Conservation (phyloP, 2,113 vertebrate genomes). For the Hyaena hyaena region DNA sequence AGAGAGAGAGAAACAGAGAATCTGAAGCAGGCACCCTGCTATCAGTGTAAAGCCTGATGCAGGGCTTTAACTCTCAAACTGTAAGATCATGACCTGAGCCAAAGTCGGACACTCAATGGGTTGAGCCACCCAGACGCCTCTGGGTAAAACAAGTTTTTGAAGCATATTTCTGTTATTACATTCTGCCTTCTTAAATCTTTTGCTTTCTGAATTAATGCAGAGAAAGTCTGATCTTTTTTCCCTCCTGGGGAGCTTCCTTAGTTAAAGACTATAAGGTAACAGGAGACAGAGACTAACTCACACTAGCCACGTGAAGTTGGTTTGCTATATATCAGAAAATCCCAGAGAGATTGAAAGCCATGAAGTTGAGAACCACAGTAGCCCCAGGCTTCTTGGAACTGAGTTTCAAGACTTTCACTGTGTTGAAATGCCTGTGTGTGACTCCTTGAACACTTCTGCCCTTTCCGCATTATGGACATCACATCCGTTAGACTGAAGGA, state of each 20-base stretch:
- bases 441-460: not conserved
- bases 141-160: not conserved
- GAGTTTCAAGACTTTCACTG: not conserved
- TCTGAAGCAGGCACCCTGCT: no score
- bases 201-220: not conserved
- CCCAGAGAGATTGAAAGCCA: not conserved
- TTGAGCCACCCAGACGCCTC: no score
- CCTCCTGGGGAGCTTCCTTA: not conserved
- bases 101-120: no score
- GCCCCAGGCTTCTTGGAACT: not conserved
- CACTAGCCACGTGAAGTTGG: not conserved
- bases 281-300: not conserved
- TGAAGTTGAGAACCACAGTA: not conserved
- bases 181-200: constrained; percentile 20
- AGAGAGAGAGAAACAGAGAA: no score
- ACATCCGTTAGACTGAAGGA: not conserved
- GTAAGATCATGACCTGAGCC: no score
- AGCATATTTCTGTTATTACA: not conserved
- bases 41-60: no score
- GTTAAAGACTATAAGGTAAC: not conserved
- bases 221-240: not conserved
- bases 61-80: no score
- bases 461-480: not conserved
- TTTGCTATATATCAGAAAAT: not conserved
- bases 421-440: fast-evolving